Percentiles rank a stretch among this genome's conserved stretches.
Evolutionary conservation across 2,888 invertebrate species (phyloP).

Genomic region (Pyrgus malvae): DNA sequence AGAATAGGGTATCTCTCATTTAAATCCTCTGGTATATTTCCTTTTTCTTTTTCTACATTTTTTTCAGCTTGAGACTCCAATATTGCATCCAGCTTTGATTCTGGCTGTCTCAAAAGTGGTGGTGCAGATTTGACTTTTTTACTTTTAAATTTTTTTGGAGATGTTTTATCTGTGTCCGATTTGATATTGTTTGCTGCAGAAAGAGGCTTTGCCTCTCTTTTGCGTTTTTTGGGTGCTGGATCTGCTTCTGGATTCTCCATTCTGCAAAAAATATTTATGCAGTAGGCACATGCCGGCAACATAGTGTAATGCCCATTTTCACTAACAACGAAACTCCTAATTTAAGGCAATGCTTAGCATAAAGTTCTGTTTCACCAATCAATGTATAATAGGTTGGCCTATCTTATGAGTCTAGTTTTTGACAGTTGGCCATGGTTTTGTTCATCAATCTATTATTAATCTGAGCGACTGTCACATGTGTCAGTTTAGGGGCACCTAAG

Average conservation of each 20-base stretch:
- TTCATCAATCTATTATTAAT: too few relatives aligned
- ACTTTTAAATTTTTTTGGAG: background rate
- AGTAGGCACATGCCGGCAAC: too few relatives aligned
- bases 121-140: constrained; percentile 22
- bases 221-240: constrained; percentile 4
- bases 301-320: too few relatives aligned
- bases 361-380: too few relatives aligned
- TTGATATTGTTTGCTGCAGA: background rate
- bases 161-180: background rate
- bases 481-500: too few relatives aligned
- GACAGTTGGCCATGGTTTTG: too few relatives aligned
- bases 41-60: background rate
- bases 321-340: too few relatives aligned
- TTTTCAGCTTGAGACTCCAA: background rate
- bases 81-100: background rate
- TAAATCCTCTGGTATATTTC: constrained; percentile 33
- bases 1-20: constrained; percentile 53
- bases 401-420: too few relatives aligned
- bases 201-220: background rate
- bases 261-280: constrained; percentile 1
- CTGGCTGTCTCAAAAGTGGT: background rate
- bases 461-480: too few relatives aligned
- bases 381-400: too few relatives aligned
- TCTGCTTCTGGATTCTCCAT: constrained; percentile 18
- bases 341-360: too few relatives aligned